phyloP scores from a whole-genome alignment of 2,888 invertebrate species.

The Aleiodes testaceus region DNA sequence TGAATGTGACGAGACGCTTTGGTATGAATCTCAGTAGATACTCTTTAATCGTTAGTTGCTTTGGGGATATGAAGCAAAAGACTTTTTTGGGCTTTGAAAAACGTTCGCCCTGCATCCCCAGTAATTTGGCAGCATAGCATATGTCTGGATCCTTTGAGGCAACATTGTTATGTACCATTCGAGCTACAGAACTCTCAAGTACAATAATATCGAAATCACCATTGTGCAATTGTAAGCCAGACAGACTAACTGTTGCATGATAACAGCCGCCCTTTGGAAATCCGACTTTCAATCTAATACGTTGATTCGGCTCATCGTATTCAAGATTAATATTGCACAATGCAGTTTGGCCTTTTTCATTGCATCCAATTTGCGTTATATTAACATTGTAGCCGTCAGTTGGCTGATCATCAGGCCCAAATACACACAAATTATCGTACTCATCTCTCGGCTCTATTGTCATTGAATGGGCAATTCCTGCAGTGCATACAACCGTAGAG shows the following conservation, averaged over 20 bases:
- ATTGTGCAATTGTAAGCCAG: conserved; percentile 84
- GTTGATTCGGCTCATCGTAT: conserved; percentile 86
- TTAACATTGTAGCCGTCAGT: conserved; percentile 75
- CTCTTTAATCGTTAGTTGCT: conserved; percentile 94
- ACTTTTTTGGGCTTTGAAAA: conserved; percentile 88
- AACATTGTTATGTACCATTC: conserved; percentile 89
- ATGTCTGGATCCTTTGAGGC: conserved; percentile 89
- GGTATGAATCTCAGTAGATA: conserved; percentile 94
- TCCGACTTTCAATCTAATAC: conserved; percentile 84
- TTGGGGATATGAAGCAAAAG: conserved; percentile 91
- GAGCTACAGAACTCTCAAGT: conserved; percentile 89
- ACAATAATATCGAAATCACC: conserved; percentile 95
- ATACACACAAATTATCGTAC: conserved; percentile 88
- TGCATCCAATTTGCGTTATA: conserved; percentile 76
- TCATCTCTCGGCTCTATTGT: conserved; percentile 93
- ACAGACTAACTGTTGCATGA: conserved; percentile 85
- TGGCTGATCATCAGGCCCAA: conserved; percentile 77
- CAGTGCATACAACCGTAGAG: conserved; percentile 89
- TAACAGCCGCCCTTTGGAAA: conserved; percentile 88
- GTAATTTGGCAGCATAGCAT: conserved; percentile 88
- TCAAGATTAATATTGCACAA: conserved; percentile 77
- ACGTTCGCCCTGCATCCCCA: conserved; percentile 77
- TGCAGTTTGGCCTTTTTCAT: conserved; percentile 75
- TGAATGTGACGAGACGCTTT: conserved; percentile 91
- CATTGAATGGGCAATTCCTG: conserved; percentile 83